A percentile compares a stretch with the other conserved stretches of the same genome.
Conservation (phyloP, 1,140 invertebrate genomes). For the Bacillus rossius region DNA sequence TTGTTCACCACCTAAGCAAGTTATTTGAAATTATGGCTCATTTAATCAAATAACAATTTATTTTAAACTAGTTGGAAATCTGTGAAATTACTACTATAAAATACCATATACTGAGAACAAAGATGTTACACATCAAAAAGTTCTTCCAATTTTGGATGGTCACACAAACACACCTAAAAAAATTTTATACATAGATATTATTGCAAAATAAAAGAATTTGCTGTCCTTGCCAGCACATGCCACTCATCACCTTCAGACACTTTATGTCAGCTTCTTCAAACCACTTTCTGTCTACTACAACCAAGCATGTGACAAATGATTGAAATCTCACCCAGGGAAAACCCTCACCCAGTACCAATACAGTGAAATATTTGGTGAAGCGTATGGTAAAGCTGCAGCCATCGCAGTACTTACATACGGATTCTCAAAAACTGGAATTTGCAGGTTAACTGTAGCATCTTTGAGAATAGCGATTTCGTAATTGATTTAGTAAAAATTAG, state of each 20-base stretch:
- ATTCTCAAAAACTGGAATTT: too few relatives aligned
- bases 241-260: slow-evolving; percentile 37
- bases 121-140: too few relatives aligned
- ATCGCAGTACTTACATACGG: too few relatives aligned
- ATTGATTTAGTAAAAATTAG: too few relatives aligned
- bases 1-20: too few relatives aligned
- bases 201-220: slow-evolving; percentile 31
- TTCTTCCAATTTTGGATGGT: slow-evolving; percentile 22
- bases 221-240: slow-evolving; percentile 34
- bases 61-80: too few relatives aligned
- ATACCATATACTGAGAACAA: too few relatives aligned
- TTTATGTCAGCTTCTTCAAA: slow-evolving; percentile 40
- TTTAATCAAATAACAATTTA: too few relatives aligned
- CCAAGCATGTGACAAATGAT: slow-evolving; percentile 17
- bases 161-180: slow-evolving; percentile 22
- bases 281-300: slow-evolving; percentile 27
- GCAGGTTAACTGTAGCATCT: too few relatives aligned
- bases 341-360: slow-evolving; percentile 28
- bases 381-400: slow-evolving; percentile 24
- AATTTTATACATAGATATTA: slow-evolving; percentile 2
- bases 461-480: too few relatives aligned
- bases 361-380: slow-evolving; percentile 28
- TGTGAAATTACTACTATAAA: too few relatives aligned
- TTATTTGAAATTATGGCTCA: too few relatives aligned
- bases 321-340: neutral